Evolutionary conservation across 2,797 vertebrate species (phyloP), one percentile per base, ranked within the genome.

Genomic region (Phrynocephalus guinanensis): DNA sequence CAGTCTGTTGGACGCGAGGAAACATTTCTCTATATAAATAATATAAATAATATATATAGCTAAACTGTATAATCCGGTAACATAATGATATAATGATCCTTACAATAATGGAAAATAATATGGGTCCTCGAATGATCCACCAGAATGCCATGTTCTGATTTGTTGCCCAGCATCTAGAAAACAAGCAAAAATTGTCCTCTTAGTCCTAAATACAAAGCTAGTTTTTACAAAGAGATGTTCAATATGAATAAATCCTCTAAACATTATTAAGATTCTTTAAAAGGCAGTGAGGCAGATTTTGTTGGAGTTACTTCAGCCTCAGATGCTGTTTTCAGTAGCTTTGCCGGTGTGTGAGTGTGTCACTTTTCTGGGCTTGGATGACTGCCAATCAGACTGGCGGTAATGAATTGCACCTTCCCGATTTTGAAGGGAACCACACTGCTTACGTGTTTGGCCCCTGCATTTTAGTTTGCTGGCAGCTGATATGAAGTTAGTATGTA

Each of bases 91-190:
- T 33, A 84, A 16, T 26, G 52, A 85, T 94, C 94, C 99, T 98
- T 96, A 99, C 98, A 84, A 96, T 89, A 84, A 99, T 96, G 56
- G 98, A 97, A 68, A 99, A 92, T 26, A 98, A 91, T 77, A 99
- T 97, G 0, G 99, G 98, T 82, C 98, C 98, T 92, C 97, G 95
- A 86, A 99, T 98, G 90, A 99, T 99, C 98, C 99, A 99, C 98
- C 98, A 99, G 94, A 98, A 98, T 93, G 95, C 95, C 93, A 93
- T 97, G 91, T 97, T 98, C 10, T 91, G 89, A 73, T 98, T 98
- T 18, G 87, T 95, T 79, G 70, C 94, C 99, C 99, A 99, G 95
- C 99, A 99, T 87, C 99, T 99, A 89, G 50, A 81, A 79, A 88
- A 82, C 60, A 90, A 92, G 30, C 33, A 11, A 88, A 26, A 76